Conservation (phyloP, 2,888 invertebrate genomes). For the Acrocyrtus sp. region DNA sequence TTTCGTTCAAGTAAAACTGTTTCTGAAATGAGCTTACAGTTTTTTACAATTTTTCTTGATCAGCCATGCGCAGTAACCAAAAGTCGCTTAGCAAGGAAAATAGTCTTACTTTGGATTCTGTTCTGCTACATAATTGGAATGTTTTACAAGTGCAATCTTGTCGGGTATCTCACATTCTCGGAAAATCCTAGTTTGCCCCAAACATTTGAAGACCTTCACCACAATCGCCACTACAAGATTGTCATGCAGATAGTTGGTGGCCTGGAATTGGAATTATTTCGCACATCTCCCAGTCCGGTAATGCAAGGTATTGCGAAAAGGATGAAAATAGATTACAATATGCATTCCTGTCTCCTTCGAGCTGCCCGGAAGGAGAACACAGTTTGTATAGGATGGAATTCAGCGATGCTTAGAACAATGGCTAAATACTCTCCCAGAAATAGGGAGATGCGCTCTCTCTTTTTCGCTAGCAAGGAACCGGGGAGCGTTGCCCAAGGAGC, state of each 20-base stretch:
- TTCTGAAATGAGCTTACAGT: neutral
- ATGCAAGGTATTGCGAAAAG: slow-evolving; percentile 18
- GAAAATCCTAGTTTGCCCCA: slow-evolving; percentile 9
- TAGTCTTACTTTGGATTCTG: slow-evolving; percentile 17
- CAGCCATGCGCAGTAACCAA: slow-evolving; percentile 1
- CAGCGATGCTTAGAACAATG: neutral
- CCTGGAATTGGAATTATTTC: slow-evolving; percentile 16
- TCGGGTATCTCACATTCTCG: slow-evolving; percentile 18
- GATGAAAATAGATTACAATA: neutral
- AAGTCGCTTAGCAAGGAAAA: neutral
- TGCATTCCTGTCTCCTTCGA: neutral
- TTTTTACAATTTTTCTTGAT: slow-evolving; percentile 9
- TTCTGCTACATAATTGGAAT: slow-evolving; percentile 33
- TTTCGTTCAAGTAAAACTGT: neutral
- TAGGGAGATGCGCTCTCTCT: neutral
- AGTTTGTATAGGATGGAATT: slow-evolving; percentile 24
- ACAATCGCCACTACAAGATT: neutral
- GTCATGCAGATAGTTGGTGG: slow-evolving; percentile 20
- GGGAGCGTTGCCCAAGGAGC: neutral
- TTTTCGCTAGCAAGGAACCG: neutral
- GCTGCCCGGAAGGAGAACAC: neutral
- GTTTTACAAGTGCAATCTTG: slow-evolving; percentile 28
- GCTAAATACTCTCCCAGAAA: neutral
- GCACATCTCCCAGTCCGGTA: slow-evolving; percentile 8
- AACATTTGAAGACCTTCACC: slow-evolving; percentile 9